Conservation (phyloP, 92 coral and sea anemone genomes). For the Metridium senile region DNA sequence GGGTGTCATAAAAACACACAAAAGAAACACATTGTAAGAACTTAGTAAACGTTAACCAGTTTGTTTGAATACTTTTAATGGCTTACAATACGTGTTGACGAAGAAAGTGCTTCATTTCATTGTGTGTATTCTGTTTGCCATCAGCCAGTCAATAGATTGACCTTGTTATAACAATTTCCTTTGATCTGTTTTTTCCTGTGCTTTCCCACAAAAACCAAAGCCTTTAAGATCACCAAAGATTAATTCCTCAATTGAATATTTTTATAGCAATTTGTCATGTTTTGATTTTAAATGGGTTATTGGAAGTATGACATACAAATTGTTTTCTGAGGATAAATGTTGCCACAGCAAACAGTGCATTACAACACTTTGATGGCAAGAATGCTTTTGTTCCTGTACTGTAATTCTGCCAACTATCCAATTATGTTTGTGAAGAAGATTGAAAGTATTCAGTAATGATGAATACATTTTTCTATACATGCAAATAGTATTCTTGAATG, state of each 20-base stretch:
- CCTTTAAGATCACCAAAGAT: neutral
- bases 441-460: neutral
- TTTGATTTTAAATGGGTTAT: neutral
- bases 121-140: neutral
- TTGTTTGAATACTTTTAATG: neutral
- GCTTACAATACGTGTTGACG: conserved; percentile 8
- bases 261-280: neutral
- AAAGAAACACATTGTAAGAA: no score
- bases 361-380: neutral
- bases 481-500: no score
- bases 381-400: neutral
- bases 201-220: neutral
- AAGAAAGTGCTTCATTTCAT: neutral
- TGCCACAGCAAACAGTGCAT: neutral
- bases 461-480: neutral
- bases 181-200: conserved; percentile 6
- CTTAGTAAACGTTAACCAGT: neutral
- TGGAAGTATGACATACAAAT: neutral
- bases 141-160: neutral
- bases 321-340: neutral
- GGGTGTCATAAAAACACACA: neutral
- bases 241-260: neutral
- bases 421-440: neutral
- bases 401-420: neutral
- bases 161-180: neutral